A percentile compares a stretch with the other conserved stretches of the same genome.
These are phyloP conservation scores for Climacteris rufus DNA, from an alignment of 2,113 vertebrate species.

Conservation along the genomic window DNA sequence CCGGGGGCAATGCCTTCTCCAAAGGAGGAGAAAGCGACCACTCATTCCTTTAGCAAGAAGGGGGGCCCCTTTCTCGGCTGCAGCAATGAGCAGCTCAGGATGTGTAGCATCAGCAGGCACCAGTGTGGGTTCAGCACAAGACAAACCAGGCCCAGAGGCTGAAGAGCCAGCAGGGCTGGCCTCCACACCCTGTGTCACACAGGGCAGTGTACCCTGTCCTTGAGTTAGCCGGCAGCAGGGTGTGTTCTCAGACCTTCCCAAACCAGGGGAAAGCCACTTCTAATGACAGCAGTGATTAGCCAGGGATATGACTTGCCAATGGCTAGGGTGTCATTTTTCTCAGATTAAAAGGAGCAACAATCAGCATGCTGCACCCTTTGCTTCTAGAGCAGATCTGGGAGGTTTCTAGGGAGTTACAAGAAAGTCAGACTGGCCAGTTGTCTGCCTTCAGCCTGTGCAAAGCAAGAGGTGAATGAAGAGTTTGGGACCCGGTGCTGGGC, in stretches of 20 bases:
- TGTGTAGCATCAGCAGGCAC: fast-evolving
- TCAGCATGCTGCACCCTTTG: background rate
- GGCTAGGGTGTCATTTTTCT: background rate
- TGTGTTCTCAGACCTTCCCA: background rate
- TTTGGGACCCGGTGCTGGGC: background rate
- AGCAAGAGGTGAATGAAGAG: background rate
- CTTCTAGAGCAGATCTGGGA: background rate
- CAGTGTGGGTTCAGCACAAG: fast-evolving
- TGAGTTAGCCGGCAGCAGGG: background rate
- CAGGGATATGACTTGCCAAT: background rate
- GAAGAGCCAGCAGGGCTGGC: background rate
- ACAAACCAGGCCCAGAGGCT: fast-evolving
- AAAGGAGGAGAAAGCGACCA: background rate
- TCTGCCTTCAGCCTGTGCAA: background rate
- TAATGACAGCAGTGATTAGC: background rate
- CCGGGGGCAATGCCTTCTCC: background rate
- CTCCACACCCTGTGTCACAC: fast-evolving
- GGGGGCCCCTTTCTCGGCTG: background rate
- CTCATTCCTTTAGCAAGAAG: background rate
- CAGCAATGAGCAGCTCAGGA: fast-evolving
- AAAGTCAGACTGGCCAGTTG: background rate
- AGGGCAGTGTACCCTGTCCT: background rate
- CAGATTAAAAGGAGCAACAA: background rate
- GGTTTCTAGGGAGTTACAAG: background rate
- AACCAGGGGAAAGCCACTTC: background rate